phyloP scores from a whole-genome alignment of 1,140 invertebrate genomes.

The Zaprionus taronus region DNA sequence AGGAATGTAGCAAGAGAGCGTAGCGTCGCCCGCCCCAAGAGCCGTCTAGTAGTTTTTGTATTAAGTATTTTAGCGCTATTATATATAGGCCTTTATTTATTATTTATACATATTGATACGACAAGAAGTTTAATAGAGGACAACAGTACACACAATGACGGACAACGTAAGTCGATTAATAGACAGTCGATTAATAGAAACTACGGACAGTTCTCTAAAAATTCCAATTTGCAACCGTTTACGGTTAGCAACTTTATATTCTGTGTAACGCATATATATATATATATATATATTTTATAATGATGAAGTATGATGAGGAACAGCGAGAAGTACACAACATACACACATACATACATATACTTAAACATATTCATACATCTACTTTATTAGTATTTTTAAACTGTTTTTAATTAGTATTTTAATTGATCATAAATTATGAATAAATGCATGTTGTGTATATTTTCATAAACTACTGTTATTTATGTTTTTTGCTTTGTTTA shows the following conservation, averaged over 20 bases:
- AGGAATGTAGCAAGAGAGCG: neutral
- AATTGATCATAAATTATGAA: constrained; percentile 56
- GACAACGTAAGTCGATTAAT: neutral
- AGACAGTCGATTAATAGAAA: neutral
- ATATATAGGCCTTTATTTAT: constrained; percentile 71
- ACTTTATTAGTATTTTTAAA: constrained; percentile 56
- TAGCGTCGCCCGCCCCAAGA: constrained; percentile 4
- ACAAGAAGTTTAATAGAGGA: constrained; percentile 12
- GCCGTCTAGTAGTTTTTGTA: constrained; percentile 58
- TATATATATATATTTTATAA: constrained; percentile 50
- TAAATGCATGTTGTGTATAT: constrained; percentile 61
- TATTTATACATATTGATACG: constrained; percentile 54
- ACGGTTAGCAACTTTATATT: constrained; percentile 50
- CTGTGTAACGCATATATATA: constrained; percentile 38
- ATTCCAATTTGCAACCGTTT: constrained; percentile 55
- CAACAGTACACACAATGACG: neutral
- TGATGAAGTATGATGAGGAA: constrained; percentile 4
- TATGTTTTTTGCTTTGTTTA: constrained; percentile 54
- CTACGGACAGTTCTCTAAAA: constrained; percentile 41
- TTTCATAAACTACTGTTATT: constrained; percentile 53
- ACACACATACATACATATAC: constrained; percentile 26
- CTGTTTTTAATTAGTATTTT: constrained; percentile 61
- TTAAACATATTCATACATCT: constrained; percentile 27
- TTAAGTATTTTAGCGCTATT: constrained; percentile 68
- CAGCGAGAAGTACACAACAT: constrained; percentile 17